Conservation (phyloP, 2,888 invertebrate genomes). For the Macrosoma leucophasiata region DNA sequence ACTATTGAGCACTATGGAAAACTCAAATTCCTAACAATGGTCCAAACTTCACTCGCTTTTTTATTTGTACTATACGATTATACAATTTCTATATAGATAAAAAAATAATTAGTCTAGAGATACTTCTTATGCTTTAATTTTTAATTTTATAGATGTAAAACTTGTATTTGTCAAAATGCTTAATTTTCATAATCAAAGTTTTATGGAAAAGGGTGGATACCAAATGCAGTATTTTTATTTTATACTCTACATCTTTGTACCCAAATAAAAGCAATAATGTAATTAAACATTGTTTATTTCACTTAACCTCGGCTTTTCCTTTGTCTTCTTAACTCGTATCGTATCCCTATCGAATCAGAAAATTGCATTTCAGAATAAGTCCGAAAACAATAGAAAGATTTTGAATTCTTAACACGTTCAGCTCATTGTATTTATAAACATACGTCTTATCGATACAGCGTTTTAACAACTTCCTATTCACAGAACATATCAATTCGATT, state of each 20-base stretch:
- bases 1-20: slow-evolving; percentile 68
- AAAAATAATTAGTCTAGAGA: slow-evolving; percentile 53
- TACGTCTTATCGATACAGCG: slow-evolving; percentile 38
- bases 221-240: slow-evolving; percentile 76
- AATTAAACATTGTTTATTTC: slow-evolving; percentile 34
- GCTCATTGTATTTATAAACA: slow-evolving; percentile 51
- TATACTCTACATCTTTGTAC: slow-evolving; percentile 73
- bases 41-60: slow-evolving; percentile 74
- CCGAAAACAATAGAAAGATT: slow-evolving; percentile 29
- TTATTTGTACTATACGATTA: slow-evolving; percentile 72
- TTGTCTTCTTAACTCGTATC: slow-evolving; percentile 2
- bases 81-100: slow-evolving; percentile 72
- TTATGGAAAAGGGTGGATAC: slow-evolving; percentile 68
- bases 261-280: slow-evolving; percentile 71
- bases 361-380: slow-evolving; percentile 7
- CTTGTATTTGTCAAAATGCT: slow-evolving; percentile 70
- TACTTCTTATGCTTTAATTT: slow-evolving; percentile 69
- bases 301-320: neutral
- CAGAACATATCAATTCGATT: slow-evolving; percentile 10
- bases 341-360: no score
- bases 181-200: slow-evolving; percentile 72
- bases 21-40: slow-evolving; percentile 73
- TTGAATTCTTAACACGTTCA: no score
- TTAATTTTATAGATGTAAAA: slow-evolving; percentile 65
- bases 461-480: slow-evolving; percentile 33